Conservation (phyloP, 2,888 invertebrate genomes). For the Plutella xylostella region DNA sequence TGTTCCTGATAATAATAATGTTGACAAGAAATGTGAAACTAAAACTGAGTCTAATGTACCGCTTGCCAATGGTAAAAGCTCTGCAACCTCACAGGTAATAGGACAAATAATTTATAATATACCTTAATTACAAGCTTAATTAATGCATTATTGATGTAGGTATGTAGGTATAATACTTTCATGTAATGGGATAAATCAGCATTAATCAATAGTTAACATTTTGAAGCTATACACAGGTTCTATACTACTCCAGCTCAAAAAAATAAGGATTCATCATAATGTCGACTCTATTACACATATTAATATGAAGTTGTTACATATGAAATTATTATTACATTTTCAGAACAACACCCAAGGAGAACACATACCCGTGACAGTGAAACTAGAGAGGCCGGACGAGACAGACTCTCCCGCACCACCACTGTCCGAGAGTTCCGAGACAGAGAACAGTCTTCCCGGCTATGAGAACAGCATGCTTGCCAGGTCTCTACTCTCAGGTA, state of each 20-base stretch:
- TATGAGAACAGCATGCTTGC: slow-evolving; percentile 68
- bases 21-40: slow-evolving; percentile 44
- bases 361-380: slow-evolving; percentile 45
- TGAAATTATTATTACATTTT: neutral
- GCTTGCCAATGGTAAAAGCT: slow-evolving; percentile 51
- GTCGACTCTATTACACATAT: too few relatives aligned
- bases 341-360: slow-evolving; percentile 39
- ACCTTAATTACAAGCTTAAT: too few relatives aligned
- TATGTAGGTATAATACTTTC: too few relatives aligned
- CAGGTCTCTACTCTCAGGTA: slow-evolving; percentile 61
- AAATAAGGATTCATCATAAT: too few relatives aligned
- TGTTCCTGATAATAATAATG: slow-evolving; percentile 42
- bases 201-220: too few relatives aligned
- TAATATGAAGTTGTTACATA: too few relatives aligned
- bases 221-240: too few relatives aligned
- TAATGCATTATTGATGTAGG: too few relatives aligned
- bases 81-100: slow-evolving; percentile 36
- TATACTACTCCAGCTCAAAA: too few relatives aligned
- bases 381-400: slow-evolving; percentile 52
- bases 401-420: slow-evolving; percentile 36
- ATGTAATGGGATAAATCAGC: too few relatives aligned
- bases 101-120: too few relatives aligned
- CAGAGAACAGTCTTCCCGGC: slow-evolving; percentile 60
- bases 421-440: slow-evolving; percentile 39
- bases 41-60: slow-evolving; percentile 34